Evolutionary conservation across 1,140 invertebrate species (phyloP), one percentile per base, ranked within the genome.

Genomic region (Drosophila teissieri): DNA sequence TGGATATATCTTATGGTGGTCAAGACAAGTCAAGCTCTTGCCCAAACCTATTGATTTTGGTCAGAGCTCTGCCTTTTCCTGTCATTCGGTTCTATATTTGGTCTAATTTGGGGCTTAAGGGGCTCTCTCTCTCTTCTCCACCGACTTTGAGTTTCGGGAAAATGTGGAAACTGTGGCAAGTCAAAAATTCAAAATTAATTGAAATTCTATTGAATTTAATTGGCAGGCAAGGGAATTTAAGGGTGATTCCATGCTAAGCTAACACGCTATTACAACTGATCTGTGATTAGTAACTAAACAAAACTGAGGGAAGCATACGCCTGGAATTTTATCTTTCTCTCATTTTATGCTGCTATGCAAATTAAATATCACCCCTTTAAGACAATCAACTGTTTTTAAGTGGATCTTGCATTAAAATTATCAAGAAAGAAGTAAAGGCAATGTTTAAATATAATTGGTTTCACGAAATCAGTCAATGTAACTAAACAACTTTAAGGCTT

Each of bases 151-250:
- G 24, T 62, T 34, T 6, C 11, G 48, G n/a, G 22, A 11, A 44
- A 61, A 27, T 39, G 39, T 5, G 39, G 22, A 53, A 48, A 80
- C 10, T 61, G 52, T 58, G 31, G 44, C 49, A 73, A 77, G 51
- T 27, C 24, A 39, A 27, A 48, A 60, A 69, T 58, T 52, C 31
- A 52, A 52, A 34, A 70, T 80, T 81, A 83, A 88, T 89, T 88
- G 79, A 77, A 70, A 64, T 65, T 89, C 55, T 80, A 89, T 89
- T 88, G 76, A 73, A 83, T 75, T 67, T 89, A 89, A 88, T 88
- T 88, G 75, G 68, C 49, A 42, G 58, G 46, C 61, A 72, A 5
- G 39, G 39, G 15, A 48, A 5, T 52, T 22, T 8, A 11, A 44
- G 53, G 31, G 19, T 58, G 42, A 34, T 24, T 27, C 64, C 63